A percentile compares a stretch with the other conserved stretches of the same genome.
These are phyloP conservation scores for Sebastes iracundus DNA, from an alignment of 2,797 vertebrate genomes.

Conservation along the genomic window DNA sequence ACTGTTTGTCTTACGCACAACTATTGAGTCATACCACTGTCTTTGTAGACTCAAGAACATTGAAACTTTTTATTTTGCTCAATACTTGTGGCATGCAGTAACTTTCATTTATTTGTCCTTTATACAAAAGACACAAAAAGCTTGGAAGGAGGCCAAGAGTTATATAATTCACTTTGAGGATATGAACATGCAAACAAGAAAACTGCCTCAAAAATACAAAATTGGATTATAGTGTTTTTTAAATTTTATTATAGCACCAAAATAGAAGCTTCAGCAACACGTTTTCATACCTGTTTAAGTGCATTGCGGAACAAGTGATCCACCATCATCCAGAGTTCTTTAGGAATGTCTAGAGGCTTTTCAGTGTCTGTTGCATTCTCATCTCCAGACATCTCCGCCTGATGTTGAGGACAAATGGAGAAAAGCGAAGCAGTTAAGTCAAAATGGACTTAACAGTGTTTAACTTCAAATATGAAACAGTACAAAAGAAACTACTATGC, in stretches of 20 bases:
- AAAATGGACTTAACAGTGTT: neutral
- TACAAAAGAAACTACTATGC: neutral
- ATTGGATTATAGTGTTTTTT: neutral
- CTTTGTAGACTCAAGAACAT: neutral
- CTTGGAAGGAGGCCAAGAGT: neutral
- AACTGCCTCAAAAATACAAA: neutral
- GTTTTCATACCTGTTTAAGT: constrained; percentile 87
- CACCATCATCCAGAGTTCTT: constrained; percentile 98
- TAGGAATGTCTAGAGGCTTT: constrained; percentile 91
- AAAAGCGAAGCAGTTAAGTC: constrained; percentile 1
- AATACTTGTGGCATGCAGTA: neutral
- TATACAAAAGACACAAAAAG: neutral
- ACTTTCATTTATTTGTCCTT: neutral
- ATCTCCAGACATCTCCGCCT: constrained; percentile 81
- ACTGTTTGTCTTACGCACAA: too few relatives aligned
- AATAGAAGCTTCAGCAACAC: neutral
- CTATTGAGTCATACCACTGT: neutral
- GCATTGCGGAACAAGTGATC: constrained; percentile 92
- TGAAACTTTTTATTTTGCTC: neutral
- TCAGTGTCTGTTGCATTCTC: constrained; percentile 71
- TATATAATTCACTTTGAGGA: neutral
- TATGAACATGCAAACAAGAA: neutral
- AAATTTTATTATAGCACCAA: neutral
- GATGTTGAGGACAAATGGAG: constrained; percentile 24
- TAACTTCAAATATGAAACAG: neutral